Evolutionary conservation across 2,113 vertebrate species (phyloP), one percentile per base, ranked within the genome.

Genomic region (Xenus cinereus): DNA sequence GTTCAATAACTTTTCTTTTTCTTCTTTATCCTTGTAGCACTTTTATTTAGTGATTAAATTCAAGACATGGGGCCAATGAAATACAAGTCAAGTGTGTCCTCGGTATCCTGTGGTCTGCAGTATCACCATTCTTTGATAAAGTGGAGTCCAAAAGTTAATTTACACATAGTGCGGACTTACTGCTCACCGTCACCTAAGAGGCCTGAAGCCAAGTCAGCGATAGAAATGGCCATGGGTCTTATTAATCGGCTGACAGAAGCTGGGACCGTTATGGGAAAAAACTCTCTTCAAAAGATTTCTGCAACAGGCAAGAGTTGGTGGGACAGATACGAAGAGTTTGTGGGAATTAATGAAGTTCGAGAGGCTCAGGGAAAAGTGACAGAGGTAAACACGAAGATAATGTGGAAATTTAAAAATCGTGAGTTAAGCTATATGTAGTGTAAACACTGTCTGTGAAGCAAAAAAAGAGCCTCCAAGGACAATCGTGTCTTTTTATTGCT

Each of bases 291-390:
- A 39, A 95, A 89, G 8, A 94, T 97, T 3, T 96, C 98, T 20
- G 95, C 98, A 69, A 97, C 98, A 0, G 96, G 98, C 84, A 98
- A 97, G 97, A 98, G 93, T 53, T 99, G 99, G 99, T 99, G 99
- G 99, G 98, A 97, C 86, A 98, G 96, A 95, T 99, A 99, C 0
- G 99, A 99, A 95, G 99, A 99, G 96, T 99, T 99, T 97, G 99
- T 99, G 5, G 99, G 99, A 41, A 97, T 99, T 46, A 99, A 95
- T 48, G 99, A 99, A 94, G 99, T 99, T 87, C 98, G 98, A 59
- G 98, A 98, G 35, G 99, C 99, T 67, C 99, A 99, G 97, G 98
- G 98, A 37, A 99, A 99, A 3, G 99, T 99, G 90, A 98, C 98
- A 2, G 98, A 99, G 99, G 99, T 99, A 97, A 98, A 95, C 8